Evolutionary conservation across 1,140 invertebrate genomes (phyloP).

Genomic region (Spodoptera litura): DNA sequence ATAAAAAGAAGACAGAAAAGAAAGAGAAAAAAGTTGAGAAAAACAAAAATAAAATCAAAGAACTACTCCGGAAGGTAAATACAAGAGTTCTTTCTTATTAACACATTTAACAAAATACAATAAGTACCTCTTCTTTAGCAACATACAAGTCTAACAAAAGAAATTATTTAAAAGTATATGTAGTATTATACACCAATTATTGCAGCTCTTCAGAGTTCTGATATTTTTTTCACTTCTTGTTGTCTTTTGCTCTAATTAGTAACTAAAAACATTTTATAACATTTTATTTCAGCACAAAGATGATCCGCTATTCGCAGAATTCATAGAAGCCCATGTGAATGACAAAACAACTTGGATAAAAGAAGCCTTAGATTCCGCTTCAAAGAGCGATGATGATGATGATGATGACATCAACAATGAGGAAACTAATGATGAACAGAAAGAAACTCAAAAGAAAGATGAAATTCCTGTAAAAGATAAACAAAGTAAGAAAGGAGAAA

Average conservation of each 20-base stretch:
- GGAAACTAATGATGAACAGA: conserved; percentile 47
- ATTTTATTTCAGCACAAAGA: conserved; percentile 90
- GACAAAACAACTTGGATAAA: conserved; percentile 90
- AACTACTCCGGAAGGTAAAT: conserved; percentile 88
- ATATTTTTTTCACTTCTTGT: too few relatives aligned
- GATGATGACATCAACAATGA: conserved; percentile 75
- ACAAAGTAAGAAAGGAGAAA: conserved; percentile 35
- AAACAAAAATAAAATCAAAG: conserved; percentile 86
- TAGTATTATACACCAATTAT: too few relatives aligned
- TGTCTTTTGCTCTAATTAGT: too few relatives aligned
- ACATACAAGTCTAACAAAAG: too few relatives aligned
- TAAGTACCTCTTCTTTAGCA: neutral
- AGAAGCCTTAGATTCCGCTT: conserved; percentile 85
- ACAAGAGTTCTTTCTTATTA: neutral
- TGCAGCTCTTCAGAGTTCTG: too few relatives aligned
- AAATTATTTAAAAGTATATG: too few relatives aligned
- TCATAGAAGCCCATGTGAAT: conserved; percentile 92
- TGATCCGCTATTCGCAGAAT: conserved; percentile 96
- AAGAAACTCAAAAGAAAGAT: conserved; percentile 36
- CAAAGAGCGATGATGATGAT: conserved; percentile 78
- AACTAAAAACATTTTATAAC: conserved; percentile 47
- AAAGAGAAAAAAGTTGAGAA: conserved; percentile 82
- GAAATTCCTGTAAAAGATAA: conserved; percentile 9
- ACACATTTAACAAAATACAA: neutral
- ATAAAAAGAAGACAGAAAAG: conserved; percentile 68